Percentiles rank a stretch among this genome's conserved stretches.
Evolutionary conservation across 92 coral and sea anemone species (phyloP).

Genomic region (Virgularia gustaviana): DNA sequence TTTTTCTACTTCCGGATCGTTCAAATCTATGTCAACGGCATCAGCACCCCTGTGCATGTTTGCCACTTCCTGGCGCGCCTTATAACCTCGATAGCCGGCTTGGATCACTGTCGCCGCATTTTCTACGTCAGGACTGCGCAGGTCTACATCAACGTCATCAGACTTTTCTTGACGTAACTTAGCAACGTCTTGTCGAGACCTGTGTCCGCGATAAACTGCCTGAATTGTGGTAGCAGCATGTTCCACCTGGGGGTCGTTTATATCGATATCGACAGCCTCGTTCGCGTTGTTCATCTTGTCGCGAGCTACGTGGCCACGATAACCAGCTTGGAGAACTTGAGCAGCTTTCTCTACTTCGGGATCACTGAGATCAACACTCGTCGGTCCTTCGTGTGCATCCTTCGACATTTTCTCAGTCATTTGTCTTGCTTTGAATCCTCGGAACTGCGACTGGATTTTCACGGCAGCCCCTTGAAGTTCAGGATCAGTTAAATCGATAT

Average conservation of each 20-base stretch:
- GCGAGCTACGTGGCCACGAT: constrained; percentile 77
- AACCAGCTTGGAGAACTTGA: constrained; percentile 73
- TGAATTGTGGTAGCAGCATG: constrained; percentile 78
- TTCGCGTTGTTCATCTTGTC: constrained; percentile 48
- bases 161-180: constrained; percentile 15
- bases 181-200: constrained; percentile 66
- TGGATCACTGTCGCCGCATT: constrained; percentile 69
- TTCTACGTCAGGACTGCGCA: constrained; percentile 29
- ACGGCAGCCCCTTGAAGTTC: constrained; percentile 20
- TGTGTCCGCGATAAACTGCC: constrained; percentile 79
- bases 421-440: constrained; percentile 35
- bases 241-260: constrained; percentile 73
- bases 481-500: constrained; percentile 27
- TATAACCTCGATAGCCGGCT: constrained; percentile 63
- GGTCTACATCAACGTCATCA: constrained; percentile 19
- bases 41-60: neutral
- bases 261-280: constrained; percentile 46
- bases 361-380: constrained; percentile 31
- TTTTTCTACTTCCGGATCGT: constrained; percentile 64
- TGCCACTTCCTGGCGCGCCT: neutral
- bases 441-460: constrained; percentile 37
- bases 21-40: constrained; percentile 42
- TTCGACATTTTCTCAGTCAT: constrained; percentile 15
- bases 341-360: constrained; percentile 86
- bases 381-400: neutral